A percentile compares a stretch with the other conserved stretches of the same genome.
phyloP scores from a whole-genome alignment of 2,888 invertebrate species.

The Slavum lentiscoides region DNA sequence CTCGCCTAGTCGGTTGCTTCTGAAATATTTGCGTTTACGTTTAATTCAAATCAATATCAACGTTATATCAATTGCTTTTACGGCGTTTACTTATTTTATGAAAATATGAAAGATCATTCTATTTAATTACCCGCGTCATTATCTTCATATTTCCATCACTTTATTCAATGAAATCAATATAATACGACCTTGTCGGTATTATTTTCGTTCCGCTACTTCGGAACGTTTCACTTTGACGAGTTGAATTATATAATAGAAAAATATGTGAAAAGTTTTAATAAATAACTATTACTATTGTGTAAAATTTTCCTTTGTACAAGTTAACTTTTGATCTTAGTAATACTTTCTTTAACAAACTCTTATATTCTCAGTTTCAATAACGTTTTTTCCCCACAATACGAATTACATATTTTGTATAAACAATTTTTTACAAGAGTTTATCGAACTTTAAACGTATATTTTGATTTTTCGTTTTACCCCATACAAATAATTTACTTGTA shows the following conservation, averaged over 20 bases:
- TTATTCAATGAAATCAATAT: background rate
- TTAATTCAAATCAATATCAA: background rate
- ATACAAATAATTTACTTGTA: too few species aligned
- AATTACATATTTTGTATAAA: too few species aligned
- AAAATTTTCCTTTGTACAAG: background rate
- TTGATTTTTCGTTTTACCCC: too few species aligned
- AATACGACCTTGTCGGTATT: background rate
- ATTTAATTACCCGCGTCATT: background rate
- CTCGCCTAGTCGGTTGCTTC: background rate
- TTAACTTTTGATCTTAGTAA: slow-evolving; percentile 20
- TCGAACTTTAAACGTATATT: too few species aligned
- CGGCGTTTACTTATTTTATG: background rate
- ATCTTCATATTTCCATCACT: too few species aligned
- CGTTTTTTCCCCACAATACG: background rate
- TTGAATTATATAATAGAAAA: background rate
- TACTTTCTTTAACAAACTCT: background rate
- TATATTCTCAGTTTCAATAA: background rate
- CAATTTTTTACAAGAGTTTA: too few species aligned
- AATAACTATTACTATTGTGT: background rate
- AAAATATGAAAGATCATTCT: background rate
- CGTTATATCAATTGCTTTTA: background rate
- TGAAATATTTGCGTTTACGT: too few species aligned
- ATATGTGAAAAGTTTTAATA: background rate
- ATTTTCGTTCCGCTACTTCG: background rate
- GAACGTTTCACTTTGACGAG: background rate